Percentiles rank a stretch among this genome's conserved stretches.
These are phyloP conservation scores for Erinaceus europaeus DNA, from an alignment of 2,113 vertebrate species.

Conservation along the genomic window DNA sequence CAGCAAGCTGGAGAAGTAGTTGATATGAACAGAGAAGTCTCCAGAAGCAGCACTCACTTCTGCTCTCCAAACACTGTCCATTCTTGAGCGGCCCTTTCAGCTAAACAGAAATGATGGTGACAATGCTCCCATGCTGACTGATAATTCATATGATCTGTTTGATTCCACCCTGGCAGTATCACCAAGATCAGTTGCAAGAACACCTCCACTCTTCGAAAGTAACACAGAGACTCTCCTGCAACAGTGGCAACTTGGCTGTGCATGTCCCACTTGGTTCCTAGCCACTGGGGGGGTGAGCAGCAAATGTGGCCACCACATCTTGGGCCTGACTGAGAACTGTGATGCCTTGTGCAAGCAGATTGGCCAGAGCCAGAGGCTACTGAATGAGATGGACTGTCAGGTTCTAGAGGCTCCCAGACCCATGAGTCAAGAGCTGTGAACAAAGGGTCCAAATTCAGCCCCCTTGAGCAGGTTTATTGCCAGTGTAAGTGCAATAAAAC, in stretches of 20 bases:
- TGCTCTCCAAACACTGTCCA: constrained; percentile 84
- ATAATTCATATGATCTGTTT: constrained; percentile 54
- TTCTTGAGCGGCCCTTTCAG: constrained; percentile 66
- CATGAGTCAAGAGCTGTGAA: constrained; percentile 51
- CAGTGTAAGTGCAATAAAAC: constrained; percentile 82
- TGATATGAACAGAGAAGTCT: constrained; percentile 74
- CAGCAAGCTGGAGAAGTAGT: constrained; percentile 87
- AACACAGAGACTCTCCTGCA: constrained; percentile 74
- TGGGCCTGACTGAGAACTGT: constrained; percentile 92
- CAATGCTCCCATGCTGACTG: constrained; percentile 69
- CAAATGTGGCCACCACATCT: constrained; percentile 84
- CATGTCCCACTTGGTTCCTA: constrained; percentile 79
- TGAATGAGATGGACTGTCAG: constrained; percentile 81
- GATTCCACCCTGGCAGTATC: background rate
- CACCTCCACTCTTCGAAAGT: background rate
- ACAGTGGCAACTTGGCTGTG: constrained; percentile 79
- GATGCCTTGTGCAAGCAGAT: constrained; percentile 90
- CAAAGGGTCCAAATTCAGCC: constrained; percentile 71
- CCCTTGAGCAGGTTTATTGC: constrained; percentile 78
- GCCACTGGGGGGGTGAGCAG: too few species aligned
- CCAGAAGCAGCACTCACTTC: constrained; percentile 76
- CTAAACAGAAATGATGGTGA: constrained; percentile 61
- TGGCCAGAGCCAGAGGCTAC: constrained; percentile 84
- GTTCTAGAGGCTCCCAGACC: constrained; percentile 75
- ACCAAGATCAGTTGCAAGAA: constrained; percentile 59